These are phyloP conservation scores for Helicoverpa armigera DNA, from an alignment of 1,140 invertebrate species.

Conservation along the genomic window DNA sequence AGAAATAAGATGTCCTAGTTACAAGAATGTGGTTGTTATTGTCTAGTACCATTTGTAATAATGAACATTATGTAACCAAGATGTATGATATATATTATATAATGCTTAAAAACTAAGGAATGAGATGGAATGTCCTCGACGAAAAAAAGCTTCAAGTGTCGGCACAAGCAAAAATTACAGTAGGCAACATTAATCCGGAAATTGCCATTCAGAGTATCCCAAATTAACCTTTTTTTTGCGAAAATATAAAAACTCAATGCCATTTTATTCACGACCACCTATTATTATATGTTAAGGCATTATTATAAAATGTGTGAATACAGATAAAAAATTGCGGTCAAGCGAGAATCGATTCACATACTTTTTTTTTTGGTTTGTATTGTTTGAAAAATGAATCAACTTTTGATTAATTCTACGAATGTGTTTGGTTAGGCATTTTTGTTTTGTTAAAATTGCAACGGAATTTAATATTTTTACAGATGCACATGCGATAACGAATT, in stretches of 20 bases:
- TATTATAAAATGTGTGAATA: constrained; percentile 48
- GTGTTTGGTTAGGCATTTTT: background rate
- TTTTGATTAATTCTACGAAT: constrained; percentile 17
- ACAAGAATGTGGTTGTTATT: no score
- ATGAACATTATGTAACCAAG: no score
- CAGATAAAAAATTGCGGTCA: constrained; percentile 40
- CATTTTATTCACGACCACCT: constrained; percentile 47
- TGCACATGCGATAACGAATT: no score
- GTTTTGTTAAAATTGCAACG: constrained; percentile 1
- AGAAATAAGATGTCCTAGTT: constrained; percentile 1
- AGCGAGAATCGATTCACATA: constrained; percentile 34
- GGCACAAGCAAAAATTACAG: constrained; percentile 13
- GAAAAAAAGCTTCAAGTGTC: background rate
- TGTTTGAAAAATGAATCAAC: constrained; percentile 25
- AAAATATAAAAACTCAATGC: constrained; percentile 47
- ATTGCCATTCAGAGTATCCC: constrained; percentile 23
- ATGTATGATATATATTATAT: no score
- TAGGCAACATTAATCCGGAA: constrained; percentile 37
- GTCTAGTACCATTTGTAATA: no score
- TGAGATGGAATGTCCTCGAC: no score
- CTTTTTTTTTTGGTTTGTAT: constrained; percentile 30
- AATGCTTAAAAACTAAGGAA: no score
- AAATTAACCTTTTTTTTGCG: constrained; percentile 39
- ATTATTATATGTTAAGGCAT: constrained; percentile 40
- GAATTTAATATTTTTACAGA: no score